phyloP scores from a whole-genome alignment of 2,888 invertebrate species.

The Campaea margaritaria region DNA sequence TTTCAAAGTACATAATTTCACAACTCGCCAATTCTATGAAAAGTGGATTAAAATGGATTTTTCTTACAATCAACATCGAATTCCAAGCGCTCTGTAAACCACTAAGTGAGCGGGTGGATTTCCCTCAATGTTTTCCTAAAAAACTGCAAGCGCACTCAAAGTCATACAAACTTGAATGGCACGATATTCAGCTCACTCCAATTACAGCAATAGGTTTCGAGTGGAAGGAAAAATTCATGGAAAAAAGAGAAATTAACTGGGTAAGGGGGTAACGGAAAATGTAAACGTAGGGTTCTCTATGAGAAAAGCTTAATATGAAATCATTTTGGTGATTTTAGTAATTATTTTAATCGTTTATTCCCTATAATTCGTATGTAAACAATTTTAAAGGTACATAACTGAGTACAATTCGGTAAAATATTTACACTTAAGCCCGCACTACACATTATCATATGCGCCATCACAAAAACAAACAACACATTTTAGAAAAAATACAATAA shows the following conservation, averaged over 20 bases:
- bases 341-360: too few relatives aligned
- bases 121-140: conserved; percentile 10
- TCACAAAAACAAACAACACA: neutral
- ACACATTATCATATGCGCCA: neutral
- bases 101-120: conserved; percentile 14
- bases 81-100: conserved; percentile 2
- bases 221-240: conserved; percentile 52
- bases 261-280: neutral
- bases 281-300: neutral
- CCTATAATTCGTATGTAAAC: too few relatives aligned
- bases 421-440: too few relatives aligned
- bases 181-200: conserved; percentile 61
- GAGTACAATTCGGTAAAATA: too few relatives aligned
- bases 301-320: neutral
- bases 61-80: neutral
- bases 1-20: too few relatives aligned
- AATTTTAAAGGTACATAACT: too few relatives aligned
- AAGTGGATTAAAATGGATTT: neutral
- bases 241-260: conserved; percentile 40
- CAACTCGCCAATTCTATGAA: neutral
- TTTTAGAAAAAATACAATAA: too few relatives aligned
- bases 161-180: conserved; percentile 54
- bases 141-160: conserved; percentile 45
- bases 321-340: neutral
- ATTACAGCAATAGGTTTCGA: conserved; percentile 61